Evolutionary conservation across 2,113 vertebrate genomes (phyloP), one percentile per base, ranked within the genome.

Genomic region (Galbula dea): DNA sequence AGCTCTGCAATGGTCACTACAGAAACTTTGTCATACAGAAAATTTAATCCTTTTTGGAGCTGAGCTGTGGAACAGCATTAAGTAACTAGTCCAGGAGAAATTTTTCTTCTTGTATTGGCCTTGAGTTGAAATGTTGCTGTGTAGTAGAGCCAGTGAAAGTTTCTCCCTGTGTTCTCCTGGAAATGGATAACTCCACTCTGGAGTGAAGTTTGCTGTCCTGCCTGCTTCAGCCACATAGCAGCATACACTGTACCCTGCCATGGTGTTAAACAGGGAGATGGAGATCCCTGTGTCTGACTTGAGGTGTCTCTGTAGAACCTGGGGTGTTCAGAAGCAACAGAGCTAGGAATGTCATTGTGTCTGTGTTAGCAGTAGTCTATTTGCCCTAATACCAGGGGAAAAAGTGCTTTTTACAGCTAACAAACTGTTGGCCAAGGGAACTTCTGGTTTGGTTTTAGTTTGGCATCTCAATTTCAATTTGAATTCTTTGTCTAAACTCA

Each of bases 1-100:
- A 90, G 32, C 86, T 90, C 89, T 95, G 89, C 81, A 86, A 46
- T 9, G 37, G 36, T 54, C 23, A 2, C 57, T 54, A 4, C 54
- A 59, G 61, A 57, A 86, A 46, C 59, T 43, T 69, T 77, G 49
- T 78, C 73, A 48, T 51, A 61, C 15, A 23, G 43, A 87, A 78
- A 83, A 89, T 59, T 32, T 37, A 87, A 78, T 86, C 37, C 48
- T 80, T 94, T 67, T n/a, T 52, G 63, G 55, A 83, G 43, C 71
- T 83, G 57, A 15, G 46, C 30, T 72, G 49, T 72, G 68, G 22
- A 74, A 36, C 52, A 81, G 26, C 27, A 12, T 73, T 55, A 17
- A 79, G 61, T 59, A 73, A 37, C 15, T 10, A 24, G 13, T 52
- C 48, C 12, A 0, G 58, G 46, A 66, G 46, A 90, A 78, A 58